Evolutionary conservation across 2,797 vertebrate genomes (phyloP).

Genomic region (Glossophaga mutica): DNA sequence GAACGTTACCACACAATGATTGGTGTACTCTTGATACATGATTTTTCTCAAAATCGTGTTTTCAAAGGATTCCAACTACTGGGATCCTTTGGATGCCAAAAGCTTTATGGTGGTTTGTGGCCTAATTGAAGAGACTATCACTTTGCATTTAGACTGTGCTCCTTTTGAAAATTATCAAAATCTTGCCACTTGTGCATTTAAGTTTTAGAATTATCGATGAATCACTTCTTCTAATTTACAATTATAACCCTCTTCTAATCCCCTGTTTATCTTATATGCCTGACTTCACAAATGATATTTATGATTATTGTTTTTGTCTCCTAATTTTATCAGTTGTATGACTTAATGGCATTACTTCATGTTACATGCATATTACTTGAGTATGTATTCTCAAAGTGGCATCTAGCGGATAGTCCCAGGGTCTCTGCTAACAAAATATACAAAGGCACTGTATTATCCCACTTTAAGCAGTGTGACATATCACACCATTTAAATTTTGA

Average conservation of each 20-base stretch:
- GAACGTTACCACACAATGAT: neutral
- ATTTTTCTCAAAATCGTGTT: neutral
- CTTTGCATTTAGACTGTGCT: neutral
- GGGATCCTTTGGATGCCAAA: neutral
- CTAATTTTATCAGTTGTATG: neutral
- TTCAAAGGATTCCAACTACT: neutral
- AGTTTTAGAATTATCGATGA: neutral
- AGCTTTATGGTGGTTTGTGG: neutral
- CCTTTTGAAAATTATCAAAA: neutral
- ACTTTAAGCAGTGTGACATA: neutral
- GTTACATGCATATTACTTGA: no score
- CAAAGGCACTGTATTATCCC: neutral
- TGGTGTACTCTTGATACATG: neutral
- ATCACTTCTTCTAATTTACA: neutral
- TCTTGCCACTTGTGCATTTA: neutral
- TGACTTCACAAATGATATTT: neutral
- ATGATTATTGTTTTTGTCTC: neutral
- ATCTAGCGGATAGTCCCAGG: neutral
- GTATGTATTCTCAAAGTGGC: neutral
- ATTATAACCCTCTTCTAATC: neutral
- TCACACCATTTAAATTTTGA: neutral
- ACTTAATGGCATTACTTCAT: neutral
- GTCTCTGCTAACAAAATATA: neutral
- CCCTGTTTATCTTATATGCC: neutral
- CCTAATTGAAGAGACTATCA: neutral